Base-by-base conservation (phyloP, 2,113 vertebrate genomes). In the Eulacestoma nigropectus region DNA sequence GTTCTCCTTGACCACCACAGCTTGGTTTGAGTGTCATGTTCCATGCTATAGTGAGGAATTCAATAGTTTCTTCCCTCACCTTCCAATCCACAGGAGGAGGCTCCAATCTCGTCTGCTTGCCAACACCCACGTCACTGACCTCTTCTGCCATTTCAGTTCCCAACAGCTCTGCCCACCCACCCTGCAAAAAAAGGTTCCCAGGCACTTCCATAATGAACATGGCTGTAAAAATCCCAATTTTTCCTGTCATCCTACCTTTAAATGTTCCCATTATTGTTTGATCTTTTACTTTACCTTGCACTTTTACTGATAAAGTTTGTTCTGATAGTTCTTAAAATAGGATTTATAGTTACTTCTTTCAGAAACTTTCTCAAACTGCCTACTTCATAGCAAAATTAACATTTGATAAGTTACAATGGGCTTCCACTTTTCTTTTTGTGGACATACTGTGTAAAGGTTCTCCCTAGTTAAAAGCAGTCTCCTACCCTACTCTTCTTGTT, bases 41-140 rank as follows among this genome's bases (percentile, higher is more conserved):
- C 74, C 25, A 35, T 1, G 25, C 37, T 37, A 11, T 0, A 46
- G 23, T 16, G 29, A 56, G 13, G 12, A 10, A 16, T 11, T 35
- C 2, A 5, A 32, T 19, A 65, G 47, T 32, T 90, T 44, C 47
- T 65, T 41, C 46, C 50, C 42, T 65, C 21, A 18, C 33, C 42
- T 67, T n/a, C 1, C 2, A 46, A 20, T 7, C 29, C 33, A 8
- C 1, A 1, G 78, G 30, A 39, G 19, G 1, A 23, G 29, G 5
- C 16, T 62, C 37, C n/a, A 46, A 16, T 15, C 14, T 35, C 17
- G 32, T 13, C 46, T 1, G 2, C 32, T 42, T 23, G 15, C 20
- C 21, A 25, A 25, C 27, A 46, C 15, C 6, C 59, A 27, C 14
- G 4, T 18, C 23, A 16, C 4, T 16, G 20, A 39, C 11, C 29